Conservation (phyloP, 2,113 vertebrate species). For the Glaucomys volans region DNA sequence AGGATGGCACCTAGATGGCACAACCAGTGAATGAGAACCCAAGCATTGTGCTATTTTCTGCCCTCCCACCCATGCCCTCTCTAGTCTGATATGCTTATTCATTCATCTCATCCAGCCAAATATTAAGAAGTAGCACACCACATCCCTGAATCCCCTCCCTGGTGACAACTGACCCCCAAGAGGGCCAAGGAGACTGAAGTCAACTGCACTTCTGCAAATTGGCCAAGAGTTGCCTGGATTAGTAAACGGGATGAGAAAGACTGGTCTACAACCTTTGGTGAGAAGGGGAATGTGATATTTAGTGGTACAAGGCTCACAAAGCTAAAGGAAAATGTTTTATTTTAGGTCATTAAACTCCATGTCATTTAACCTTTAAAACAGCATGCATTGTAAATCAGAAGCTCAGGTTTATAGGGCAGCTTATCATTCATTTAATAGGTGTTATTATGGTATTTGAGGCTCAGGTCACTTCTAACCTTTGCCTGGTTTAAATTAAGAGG, state of each 20-base stretch:
- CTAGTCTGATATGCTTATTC: accelerated
- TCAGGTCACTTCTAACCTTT: neutral
- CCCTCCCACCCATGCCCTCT: accelerated
- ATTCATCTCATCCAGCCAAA: neutral
- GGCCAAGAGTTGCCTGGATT: neutral
- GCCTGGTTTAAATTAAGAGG: constrained; percentile 4
- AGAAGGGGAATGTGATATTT: neutral
- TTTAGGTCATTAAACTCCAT: constrained; percentile 47
- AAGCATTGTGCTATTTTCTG: accelerated
- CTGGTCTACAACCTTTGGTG: neutral
- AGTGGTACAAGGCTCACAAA: neutral
- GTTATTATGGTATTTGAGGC: neutral
- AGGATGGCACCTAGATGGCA: neutral
- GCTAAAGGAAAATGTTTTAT: constrained; percentile 62
- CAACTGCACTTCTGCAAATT: accelerated
- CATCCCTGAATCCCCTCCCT: neutral
- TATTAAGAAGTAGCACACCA: neutral
- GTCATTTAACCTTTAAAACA: constrained; percentile 61
- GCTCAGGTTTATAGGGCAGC: neutral
- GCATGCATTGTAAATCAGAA: constrained; percentile 35
- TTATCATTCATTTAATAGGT: constrained; percentile 59
- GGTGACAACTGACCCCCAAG: neutral
- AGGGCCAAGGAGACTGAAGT: neutral
- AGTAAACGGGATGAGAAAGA: neutral
- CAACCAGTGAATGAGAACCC: neutral